Conservation (phyloP, 2,797 vertebrate genomes). For the Pampus argenteus region DNA sequence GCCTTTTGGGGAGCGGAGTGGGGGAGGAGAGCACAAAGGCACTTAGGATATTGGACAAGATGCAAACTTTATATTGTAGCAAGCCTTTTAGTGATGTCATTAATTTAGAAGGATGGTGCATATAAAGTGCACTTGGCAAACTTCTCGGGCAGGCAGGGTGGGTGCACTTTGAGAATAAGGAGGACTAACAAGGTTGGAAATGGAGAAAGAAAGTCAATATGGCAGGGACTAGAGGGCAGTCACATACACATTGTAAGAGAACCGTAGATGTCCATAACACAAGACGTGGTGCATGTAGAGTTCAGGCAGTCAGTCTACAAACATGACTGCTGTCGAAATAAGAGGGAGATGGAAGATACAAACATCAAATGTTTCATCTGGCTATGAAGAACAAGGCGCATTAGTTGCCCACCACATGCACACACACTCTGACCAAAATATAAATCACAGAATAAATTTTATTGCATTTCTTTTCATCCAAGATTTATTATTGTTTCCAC, state of each 20-base stretch:
- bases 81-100: constrained; percentile 88
- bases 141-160: constrained; percentile 73
- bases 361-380: constrained; percentile 61
- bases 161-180: constrained; percentile 77
- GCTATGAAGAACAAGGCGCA: constrained; percentile 39
- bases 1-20: constrained; percentile 77
- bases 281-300: constrained; percentile 53
- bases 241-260: constrained; percentile 49
- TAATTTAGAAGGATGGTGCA: constrained; percentile 86
- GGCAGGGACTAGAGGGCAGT: constrained; percentile 65
- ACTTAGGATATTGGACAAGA: constrained; percentile 90
- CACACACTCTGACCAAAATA: constrained; percentile 49
- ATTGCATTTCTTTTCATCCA: constrained; percentile 70
- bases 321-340: constrained; percentile 62
- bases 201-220: constrained; percentile 77
- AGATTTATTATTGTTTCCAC: constrained; percentile 70
- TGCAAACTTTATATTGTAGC: constrained; percentile 87
- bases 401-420: constrained; percentile 37
- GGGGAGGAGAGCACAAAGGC: constrained; percentile 80
- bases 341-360: constrained; percentile 44
- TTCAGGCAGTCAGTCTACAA: constrained; percentile 56
- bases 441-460: constrained; percentile 73
- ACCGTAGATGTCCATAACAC: constrained; percentile 57
- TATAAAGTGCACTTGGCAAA: constrained; percentile 87
- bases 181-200: constrained; percentile 76